Conservation (phyloP, 1,140 invertebrate species). For the Diabrotica virgifera region DNA sequence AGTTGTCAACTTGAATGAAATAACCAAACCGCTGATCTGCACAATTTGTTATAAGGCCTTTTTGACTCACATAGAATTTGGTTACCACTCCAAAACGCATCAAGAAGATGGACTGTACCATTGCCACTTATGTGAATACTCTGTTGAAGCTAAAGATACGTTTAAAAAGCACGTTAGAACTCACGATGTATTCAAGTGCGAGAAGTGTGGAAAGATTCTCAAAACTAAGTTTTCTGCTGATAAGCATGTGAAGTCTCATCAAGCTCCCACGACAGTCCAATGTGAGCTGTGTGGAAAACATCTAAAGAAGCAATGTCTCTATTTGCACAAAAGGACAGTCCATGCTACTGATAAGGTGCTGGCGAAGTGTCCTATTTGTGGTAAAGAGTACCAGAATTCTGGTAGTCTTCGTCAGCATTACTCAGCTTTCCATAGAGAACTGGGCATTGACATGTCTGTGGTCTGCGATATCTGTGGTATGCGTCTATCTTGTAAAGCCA, state of each 20-base stretch:
- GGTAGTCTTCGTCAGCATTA: constrained; percentile 8
- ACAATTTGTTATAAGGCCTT: constrained; percentile 6
- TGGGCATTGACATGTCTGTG: constrained; percentile 40
- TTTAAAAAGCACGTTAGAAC: constrained; percentile 11
- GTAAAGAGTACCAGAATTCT: constrained; percentile 9
- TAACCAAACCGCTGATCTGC: constrained; percentile 4
- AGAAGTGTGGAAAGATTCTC: constrained; percentile 4
- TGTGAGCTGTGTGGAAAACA: constrained; percentile 10
- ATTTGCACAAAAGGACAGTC: constrained; percentile 4
- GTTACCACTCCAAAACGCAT: constrained; percentile 8
- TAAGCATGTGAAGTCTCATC: constrained; percentile 12
- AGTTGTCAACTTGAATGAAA: constrained; percentile 7
- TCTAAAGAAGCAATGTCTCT: constrained; percentile 8
- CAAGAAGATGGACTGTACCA: background rate
- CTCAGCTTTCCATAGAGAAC: constrained; percentile 2
- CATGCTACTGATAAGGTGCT: constrained; percentile 3
- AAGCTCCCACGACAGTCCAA: constrained; percentile 5
- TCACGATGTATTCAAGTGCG: constrained; percentile 11
- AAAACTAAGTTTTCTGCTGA: constrained; percentile 6
- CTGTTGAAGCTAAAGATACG: constrained; percentile 1
- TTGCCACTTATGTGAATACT: constrained; percentile 8
- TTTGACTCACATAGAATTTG: constrained; percentile 6
- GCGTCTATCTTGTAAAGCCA: constrained; percentile 67
- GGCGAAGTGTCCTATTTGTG: constrained; percentile 8
- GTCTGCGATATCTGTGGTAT: constrained; percentile 75